Conservation (phyloP, 2,888 invertebrate species). For the Craniophora ligustri region DNA sequence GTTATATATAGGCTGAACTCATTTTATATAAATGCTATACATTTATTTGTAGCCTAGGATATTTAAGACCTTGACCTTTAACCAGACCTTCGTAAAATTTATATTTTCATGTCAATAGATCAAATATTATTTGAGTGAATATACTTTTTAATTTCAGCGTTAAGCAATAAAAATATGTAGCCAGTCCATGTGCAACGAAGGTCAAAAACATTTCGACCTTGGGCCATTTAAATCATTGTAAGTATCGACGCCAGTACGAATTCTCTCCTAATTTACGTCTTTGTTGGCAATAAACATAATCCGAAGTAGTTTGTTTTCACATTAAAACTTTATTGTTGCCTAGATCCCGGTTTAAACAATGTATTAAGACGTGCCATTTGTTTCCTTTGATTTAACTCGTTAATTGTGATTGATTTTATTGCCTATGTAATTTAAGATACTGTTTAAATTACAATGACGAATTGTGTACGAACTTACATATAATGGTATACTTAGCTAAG, state of each 20-base stretch:
- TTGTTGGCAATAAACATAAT: slow-evolving; percentile 44
- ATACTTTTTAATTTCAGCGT: too few relatives aligned
- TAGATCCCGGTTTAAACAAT: slow-evolving; percentile 36
- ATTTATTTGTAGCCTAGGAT: too few relatives aligned
- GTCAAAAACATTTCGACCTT: not conserved
- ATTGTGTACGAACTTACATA: too few relatives aligned
- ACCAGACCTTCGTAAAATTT: too few relatives aligned
- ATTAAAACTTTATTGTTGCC: slow-evolving; percentile 53
- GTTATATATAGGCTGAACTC: too few relatives aligned
- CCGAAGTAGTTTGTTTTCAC: slow-evolving; percentile 42
- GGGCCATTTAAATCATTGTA: slow-evolving; percentile 18
- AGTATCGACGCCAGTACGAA: slow-evolving; percentile 17
- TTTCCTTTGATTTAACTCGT: slow-evolving; percentile 12
- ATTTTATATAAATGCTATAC: too few relatives aligned
- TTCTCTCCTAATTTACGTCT: slow-evolving; percentile 45
- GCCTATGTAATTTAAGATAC: not conserved
- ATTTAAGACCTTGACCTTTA: too few relatives aligned
- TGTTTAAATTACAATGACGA: not conserved
- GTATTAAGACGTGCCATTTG: slow-evolving; percentile 30
- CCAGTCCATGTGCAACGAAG: not conserved
- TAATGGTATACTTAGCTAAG: too few relatives aligned
- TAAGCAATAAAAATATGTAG: too few relatives aligned
- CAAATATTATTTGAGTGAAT: too few relatives aligned
- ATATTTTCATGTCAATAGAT: too few relatives aligned
- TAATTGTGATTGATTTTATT: slow-evolving; percentile 27